These are phyloP conservation scores for Folsomia manolachei DNA, from an alignment of 2,888 invertebrate genomes.

Conservation along the genomic window DNA sequence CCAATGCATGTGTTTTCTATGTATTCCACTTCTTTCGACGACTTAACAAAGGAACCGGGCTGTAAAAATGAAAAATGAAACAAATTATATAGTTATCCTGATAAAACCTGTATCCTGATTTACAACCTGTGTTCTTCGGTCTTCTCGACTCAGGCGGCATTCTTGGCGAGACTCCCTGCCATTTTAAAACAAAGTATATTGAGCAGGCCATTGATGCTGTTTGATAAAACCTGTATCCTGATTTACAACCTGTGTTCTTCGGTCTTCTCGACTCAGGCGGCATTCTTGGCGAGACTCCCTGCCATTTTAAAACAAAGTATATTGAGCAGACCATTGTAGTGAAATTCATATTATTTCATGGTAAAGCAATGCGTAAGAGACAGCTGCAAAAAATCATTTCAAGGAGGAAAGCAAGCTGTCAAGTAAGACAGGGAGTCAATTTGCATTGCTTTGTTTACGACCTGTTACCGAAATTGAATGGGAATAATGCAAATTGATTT, in stretches of 20 bases:
- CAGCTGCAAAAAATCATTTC: background rate
- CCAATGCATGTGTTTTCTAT: slow-evolving; percentile 73
- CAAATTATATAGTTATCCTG: no score
- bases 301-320: slow-evolving; percentile 16
- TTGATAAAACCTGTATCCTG: no score
- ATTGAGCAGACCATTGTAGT: background rate
- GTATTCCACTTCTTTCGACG: slow-evolving; percentile 68
- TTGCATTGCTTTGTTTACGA: slow-evolving; percentile 2
- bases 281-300: slow-evolving; percentile 59
- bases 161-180: slow-evolving; percentile 53
- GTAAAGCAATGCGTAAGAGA: no score
- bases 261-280: slow-evolving; percentile 68
- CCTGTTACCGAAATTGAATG: background rate
- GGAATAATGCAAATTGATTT: background rate
- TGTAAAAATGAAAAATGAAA: no score
- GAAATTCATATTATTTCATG: background rate
- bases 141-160: slow-evolving; percentile 70
- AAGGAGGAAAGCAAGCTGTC: background rate
- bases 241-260: slow-evolving; percentile 65
- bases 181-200: slow-evolving; percentile 15
- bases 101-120: no score
- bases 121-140: slow-evolving; percentile 66
- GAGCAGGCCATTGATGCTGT: background rate
- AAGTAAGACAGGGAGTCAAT: background rate
- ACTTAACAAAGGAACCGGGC: slow-evolving; percentile 69